phyloP scores from a whole-genome alignment of 2,797 vertebrate genomes.

The Saxicola maurus region DNA sequence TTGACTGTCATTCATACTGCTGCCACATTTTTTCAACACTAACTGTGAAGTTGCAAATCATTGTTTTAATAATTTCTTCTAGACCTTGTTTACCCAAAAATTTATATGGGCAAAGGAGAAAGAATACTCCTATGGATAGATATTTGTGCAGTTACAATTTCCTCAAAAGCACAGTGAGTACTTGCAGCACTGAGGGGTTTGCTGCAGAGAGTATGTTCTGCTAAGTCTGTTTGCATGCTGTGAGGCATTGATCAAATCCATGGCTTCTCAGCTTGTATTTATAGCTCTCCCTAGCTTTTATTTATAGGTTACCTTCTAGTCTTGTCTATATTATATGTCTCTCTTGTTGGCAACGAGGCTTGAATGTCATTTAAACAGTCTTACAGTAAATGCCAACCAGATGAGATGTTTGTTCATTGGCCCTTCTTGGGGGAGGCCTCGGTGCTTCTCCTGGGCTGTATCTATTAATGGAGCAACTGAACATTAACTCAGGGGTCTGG shows the following conservation, averaged over 20 bases:
- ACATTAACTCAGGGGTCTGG: neutral
- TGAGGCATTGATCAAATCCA: constrained; percentile 2
- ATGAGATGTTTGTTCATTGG: neutral
- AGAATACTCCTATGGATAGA: neutral
- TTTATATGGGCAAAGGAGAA: neutral
- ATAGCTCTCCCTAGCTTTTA: constrained; percentile 19
- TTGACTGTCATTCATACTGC: neutral
- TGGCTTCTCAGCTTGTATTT: constrained; percentile 31
- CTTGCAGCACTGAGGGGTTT: neutral
- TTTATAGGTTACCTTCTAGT: constrained; percentile 49
- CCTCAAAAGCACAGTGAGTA: neutral
- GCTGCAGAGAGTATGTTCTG: neutral
- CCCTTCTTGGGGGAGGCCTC: neutral
- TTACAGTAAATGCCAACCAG: constrained; percentile 22
- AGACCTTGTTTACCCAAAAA: neutral
- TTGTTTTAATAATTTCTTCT: neutral
- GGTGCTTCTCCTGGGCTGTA: neutral
- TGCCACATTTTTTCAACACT: neutral
- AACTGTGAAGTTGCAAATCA: neutral
- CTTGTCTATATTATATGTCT: constrained; percentile 31
- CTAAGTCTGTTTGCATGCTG: neutral
- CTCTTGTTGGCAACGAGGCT: neutral
- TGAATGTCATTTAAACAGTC: constrained; percentile 10
- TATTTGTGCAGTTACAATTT: neutral
- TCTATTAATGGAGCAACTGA: constrained; percentile 34